A percentile compares a stretch with the other conserved stretches of the same genome.
These are phyloP conservation scores for Temnothorax longispinosus DNA, from an alignment of 1,140 invertebrate genomes.

Conservation along the genomic window DNA sequence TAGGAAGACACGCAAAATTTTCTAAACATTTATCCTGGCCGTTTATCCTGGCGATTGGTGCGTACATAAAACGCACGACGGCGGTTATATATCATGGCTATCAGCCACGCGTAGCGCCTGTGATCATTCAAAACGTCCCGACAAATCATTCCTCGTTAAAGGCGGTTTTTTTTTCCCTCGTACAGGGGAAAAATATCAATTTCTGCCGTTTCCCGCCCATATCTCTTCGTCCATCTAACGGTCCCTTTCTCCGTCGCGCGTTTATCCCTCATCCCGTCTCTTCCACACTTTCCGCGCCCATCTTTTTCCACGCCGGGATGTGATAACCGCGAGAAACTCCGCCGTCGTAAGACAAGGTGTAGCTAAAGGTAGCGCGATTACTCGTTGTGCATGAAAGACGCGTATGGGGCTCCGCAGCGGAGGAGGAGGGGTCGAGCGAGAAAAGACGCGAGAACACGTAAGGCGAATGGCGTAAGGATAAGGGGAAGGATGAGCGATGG, in stretches of 20 bases:
- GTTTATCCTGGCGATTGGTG: slow-evolving; percentile 13
- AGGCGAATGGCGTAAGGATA: slow-evolving; percentile 40
- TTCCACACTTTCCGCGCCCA: background rate
- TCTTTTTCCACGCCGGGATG: slow-evolving; percentile 35
- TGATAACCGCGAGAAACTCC: slow-evolving; percentile 63
- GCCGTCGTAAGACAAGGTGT: slow-evolving; percentile 61
- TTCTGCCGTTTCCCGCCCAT: slow-evolving; percentile 60
- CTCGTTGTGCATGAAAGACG: slow-evolving; percentile 54
- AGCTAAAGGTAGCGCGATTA: slow-evolving; percentile 54
- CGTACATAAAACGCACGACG: slow-evolving; percentile 34
- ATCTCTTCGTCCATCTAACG: slow-evolving; percentile 62
- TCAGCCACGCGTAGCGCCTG: slow-evolving; percentile 43
- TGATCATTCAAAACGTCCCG: slow-evolving; percentile 50
- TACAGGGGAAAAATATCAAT: slow-evolving; percentile 67
- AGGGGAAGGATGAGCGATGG: background rate
- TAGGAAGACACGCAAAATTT: background rate
- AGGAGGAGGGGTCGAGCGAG: background rate
- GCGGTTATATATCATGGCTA: slow-evolving; percentile 39
- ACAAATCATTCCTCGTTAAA: slow-evolving; percentile 73
- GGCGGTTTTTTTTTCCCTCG: slow-evolving; percentile 37
- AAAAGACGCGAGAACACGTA: slow-evolving; percentile 34
- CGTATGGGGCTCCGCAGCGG: background rate
- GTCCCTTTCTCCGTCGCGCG: slow-evolving; percentile 38
- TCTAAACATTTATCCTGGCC: background rate
- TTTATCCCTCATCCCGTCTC: slow-evolving; percentile 49